Evolutionary conservation across 2,888 invertebrate species (phyloP), one percentile per base, ranked within the genome.

Genomic region (Thecophora atra): DNA sequence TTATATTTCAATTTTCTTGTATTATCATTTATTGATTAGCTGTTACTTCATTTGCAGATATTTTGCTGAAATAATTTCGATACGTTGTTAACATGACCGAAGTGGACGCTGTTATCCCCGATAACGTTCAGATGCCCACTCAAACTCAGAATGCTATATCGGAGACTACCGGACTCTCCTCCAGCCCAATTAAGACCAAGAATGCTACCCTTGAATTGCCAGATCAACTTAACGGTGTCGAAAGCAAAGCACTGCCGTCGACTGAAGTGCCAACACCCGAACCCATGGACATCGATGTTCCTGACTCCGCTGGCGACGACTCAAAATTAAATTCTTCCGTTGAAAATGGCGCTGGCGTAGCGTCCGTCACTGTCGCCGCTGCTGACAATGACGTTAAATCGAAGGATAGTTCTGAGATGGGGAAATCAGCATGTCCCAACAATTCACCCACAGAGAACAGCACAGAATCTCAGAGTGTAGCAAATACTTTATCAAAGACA

Each of bases 291-390:
- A 77, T 79, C 64, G 82, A 80, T 54, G 74, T 71, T 24, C 60
- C 69, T 47, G 78, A 78, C 28, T 75, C 76, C 7, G 78, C 77
- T 54, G 78, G 79, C 56, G 84, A 83, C 58, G 83, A 85, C 74
- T 85, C 86, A 72, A 84, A 86, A 79, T 82, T 84, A 72, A 83
- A 80, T 15, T 76, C 78, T n/a, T 83, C 85, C 15, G 80, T 81
- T 72, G 83, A 82, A 72, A 82, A 82, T 74, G 79, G 79, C 30
- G 44, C 69, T 21, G 74, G 60, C 52, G 71, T 47, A 0, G 47
- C 7, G 6, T 8, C 1, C 37, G 37, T 37, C 37, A 51, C 1
- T 11, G 37, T 37, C 37, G 17, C 5, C 51, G 51, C 65, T 63
- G 66, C 37, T 28, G 68, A 56, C 37, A 70, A 70, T 47, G 72